phyloP scores from a whole-genome alignment of 2,888 invertebrate species.

The Aquatica leii region DNA sequence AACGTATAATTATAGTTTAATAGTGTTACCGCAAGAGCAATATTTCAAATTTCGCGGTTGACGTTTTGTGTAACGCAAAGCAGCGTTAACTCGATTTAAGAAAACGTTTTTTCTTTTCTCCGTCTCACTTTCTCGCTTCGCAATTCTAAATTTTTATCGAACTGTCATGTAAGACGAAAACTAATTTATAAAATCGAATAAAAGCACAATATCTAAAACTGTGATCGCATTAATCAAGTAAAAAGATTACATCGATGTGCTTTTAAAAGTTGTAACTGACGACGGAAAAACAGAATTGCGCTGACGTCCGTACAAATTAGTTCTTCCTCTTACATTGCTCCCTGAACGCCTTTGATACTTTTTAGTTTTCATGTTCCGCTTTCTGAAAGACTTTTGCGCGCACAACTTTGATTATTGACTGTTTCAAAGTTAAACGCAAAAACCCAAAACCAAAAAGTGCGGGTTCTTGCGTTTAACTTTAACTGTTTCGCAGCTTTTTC shows the following conservation, averaged over 20 bases:
- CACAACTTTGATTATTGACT: constrained; percentile 31
- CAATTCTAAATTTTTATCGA: constrained; percentile 27
- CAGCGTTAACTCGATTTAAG: too few relatives aligned
- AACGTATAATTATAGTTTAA: too few relatives aligned
- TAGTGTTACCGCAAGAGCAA: too few relatives aligned
- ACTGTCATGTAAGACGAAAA: constrained; percentile 33
- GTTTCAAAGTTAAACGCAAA: constrained; percentile 29
- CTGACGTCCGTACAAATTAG: constrained; percentile 46
- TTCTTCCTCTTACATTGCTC: constrained; percentile 37
- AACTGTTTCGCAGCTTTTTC: too few relatives aligned
- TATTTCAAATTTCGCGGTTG: too few relatives aligned
- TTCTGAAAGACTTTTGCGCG: constrained; percentile 22
- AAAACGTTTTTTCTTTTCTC: too few relatives aligned
- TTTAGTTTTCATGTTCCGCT: constrained; percentile 34
- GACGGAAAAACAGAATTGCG: constrained; percentile 46
- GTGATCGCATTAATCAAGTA: constrained; percentile 46
- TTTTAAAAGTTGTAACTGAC: constrained; percentile 46
- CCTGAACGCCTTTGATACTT: constrained; percentile 35
- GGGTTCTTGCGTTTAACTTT: too few relatives aligned
- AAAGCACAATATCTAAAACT: constrained; percentile 41
- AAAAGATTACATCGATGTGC: constrained; percentile 48
- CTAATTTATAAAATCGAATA: constrained; percentile 38
- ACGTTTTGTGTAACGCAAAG: too few relatives aligned
- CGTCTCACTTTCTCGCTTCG: too few relatives aligned
- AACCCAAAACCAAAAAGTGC: constrained; percentile 19